These are phyloP conservation scores for Mus spretus DNA, from an alignment of 2,797 vertebrate species.

Conservation along the genomic window DNA sequence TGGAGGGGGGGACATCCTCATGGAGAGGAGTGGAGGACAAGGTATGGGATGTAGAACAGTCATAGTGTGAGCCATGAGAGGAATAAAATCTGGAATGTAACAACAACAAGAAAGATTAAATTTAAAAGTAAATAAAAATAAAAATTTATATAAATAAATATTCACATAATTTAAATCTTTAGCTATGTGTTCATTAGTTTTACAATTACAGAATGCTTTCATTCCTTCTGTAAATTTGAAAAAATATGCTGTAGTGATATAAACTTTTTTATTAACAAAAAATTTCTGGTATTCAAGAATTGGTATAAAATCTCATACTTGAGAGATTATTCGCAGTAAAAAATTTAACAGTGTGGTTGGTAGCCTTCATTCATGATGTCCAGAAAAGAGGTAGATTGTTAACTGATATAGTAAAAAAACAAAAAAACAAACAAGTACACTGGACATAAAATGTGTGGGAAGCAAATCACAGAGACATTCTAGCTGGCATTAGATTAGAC, in stretches of 20 bases:
- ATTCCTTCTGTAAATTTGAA: not conserved
- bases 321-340: not conserved
- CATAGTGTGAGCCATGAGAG: too few species aligned
- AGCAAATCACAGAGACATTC: not conserved
- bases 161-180: not conserved
- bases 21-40: too few species aligned
- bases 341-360: not conserved
- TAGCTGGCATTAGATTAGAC: not conserved
- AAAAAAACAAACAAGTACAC: not conserved
- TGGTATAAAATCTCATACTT: not conserved
- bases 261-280: not conserved
- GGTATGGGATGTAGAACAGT: too few species aligned
- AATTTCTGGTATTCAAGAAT: not conserved
- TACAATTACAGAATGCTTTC: not conserved
- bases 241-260: not conserved
- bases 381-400: not conserved
- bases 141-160: not conserved
- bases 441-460: not conserved
- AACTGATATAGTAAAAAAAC: accelerated
- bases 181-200: not conserved
- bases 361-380: not conserved
- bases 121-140: not conserved
- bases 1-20: too few species aligned
- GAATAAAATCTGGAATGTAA: too few species aligned
- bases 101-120: too few species aligned